Conservation (phyloP, 2,888 invertebrate genomes). For the Xestia xanthographa region DNA sequence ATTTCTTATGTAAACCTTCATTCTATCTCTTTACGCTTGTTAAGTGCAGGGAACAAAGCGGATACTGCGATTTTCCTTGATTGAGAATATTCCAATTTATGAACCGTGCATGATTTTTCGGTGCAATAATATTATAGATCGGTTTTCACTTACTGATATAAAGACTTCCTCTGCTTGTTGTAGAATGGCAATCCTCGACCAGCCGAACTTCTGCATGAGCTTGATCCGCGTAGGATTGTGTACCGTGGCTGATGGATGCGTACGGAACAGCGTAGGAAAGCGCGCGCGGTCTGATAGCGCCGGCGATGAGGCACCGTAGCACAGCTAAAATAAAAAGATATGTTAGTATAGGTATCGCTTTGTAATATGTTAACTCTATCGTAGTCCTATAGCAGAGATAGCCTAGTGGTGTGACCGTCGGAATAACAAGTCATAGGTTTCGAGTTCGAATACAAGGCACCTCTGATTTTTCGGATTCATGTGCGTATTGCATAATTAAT, state of each 20-base stretch:
- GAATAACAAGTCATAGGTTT: too few species aligned
- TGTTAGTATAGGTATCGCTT: too few species aligned
- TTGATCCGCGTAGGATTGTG: slow-evolving; percentile 99
- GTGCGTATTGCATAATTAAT: too few species aligned
- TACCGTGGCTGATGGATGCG: slow-evolving; percentile 99
- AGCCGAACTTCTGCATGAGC: slow-evolving; percentile 98
- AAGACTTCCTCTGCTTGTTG: slow-evolving; percentile 99
- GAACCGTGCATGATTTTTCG: neutral
- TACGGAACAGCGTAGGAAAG: slow-evolving; percentile 99
- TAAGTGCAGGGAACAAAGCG: slow-evolving; percentile 23
- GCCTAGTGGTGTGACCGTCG: too few species aligned
- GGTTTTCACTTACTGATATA: slow-evolving; percentile 93
- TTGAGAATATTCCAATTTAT: slow-evolving; percentile 4
- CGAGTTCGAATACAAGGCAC: too few species aligned
- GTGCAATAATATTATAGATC: neutral
- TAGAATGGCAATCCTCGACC: slow-evolving; percentile 99
- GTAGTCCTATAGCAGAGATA: too few species aligned
- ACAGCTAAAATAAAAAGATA: slow-evolving; percentile 92
- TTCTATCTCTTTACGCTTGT: slow-evolving; percentile 61
- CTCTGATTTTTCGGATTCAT: too few species aligned
- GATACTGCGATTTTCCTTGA: slow-evolving; percentile 13
- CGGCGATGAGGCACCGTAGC: slow-evolving; percentile 99
- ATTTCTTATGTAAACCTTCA: slow-evolving; percentile 74
- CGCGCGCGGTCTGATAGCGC: slow-evolving; percentile 98
- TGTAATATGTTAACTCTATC: neutral